phyloP scores from a whole-genome alignment of 2,113 vertebrate genomes.

The Tiliqua scincoides region DNA sequence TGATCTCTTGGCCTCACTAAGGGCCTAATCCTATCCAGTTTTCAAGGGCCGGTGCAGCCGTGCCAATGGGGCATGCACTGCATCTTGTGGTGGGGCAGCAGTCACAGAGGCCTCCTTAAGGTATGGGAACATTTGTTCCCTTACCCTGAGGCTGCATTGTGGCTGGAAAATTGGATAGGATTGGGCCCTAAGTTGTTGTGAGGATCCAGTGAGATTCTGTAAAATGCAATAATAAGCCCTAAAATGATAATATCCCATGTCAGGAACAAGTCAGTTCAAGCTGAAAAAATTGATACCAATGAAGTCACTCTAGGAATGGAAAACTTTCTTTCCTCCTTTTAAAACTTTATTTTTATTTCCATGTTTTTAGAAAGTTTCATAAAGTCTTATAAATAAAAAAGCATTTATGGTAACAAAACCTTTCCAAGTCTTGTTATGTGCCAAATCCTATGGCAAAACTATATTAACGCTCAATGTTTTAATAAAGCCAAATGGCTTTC shows the following conservation, averaged over 20 bases:
- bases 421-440: not conserved
- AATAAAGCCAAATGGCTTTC: not conserved
- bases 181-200: too few relatives aligned
- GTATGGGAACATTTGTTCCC: too few relatives aligned
- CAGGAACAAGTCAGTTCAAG: not conserved
- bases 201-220: too few relatives aligned
- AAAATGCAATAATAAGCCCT: too few relatives aligned
- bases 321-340: not conserved
- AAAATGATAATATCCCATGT: not conserved
- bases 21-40: too few relatives aligned
- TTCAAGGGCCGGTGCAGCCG: too few relatives aligned
- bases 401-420: not conserved
- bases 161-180: too few relatives aligned
- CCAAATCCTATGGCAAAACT: not conserved
- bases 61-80: too few relatives aligned
- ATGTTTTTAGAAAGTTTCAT: not conserved
- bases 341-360: not conserved
- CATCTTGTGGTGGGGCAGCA: too few relatives aligned
- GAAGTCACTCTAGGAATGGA: not conserved
- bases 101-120: too few relatives aligned
- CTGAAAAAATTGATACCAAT: not conserved
- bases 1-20: too few relatives aligned
- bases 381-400: not conserved
- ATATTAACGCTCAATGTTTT: not conserved
- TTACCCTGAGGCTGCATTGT: too few relatives aligned